These are phyloP conservation scores for Tachysurus fulvidraco DNA, from an alignment of 2,113 vertebrate species.

Conservation along the genomic window DNA sequence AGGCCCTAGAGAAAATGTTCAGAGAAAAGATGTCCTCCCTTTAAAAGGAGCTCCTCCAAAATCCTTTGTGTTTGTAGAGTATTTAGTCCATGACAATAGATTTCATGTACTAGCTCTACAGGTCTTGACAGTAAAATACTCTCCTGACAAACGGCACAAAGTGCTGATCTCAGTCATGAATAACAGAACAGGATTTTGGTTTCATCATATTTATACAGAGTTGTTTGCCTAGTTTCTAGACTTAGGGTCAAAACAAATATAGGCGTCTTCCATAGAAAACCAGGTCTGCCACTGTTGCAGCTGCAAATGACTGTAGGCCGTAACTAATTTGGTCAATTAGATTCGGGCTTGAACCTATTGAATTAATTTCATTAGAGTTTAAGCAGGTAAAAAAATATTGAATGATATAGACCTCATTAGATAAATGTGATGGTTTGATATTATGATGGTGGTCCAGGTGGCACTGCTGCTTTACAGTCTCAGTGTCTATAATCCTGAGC, in stretches of 20 bases:
- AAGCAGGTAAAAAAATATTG: background rate
- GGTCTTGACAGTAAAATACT: background rate
- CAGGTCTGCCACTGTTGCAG: background rate
- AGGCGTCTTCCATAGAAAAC: background rate
- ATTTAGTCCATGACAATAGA: background rate
- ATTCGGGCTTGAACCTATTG: background rate
- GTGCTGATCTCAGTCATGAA: conserved; percentile 19
- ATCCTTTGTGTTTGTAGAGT: background rate
- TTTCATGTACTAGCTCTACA: conserved; percentile 6
- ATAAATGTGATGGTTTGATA: background rate
- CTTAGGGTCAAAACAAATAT: conserved; percentile 27
- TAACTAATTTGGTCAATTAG: background rate
- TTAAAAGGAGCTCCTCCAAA: background rate
- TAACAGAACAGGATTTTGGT: conserved; percentile 21
- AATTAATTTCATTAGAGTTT: background rate
- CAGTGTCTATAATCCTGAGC: background rate
- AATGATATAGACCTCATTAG: background rate
- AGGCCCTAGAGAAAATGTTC: background rate
- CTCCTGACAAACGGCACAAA: conserved; percentile 5
- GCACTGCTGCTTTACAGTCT: background rate
- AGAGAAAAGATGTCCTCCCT: background rate
- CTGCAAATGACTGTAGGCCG: background rate
- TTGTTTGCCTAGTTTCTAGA: conserved; percentile 22
- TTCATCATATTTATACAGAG: conserved; percentile 31
- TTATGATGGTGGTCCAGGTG: background rate